Evolutionary conservation across 2,797 vertebrate genomes (phyloP), one percentile per base, ranked within the genome.

Genomic region (Synanceia verrucosa): DNA sequence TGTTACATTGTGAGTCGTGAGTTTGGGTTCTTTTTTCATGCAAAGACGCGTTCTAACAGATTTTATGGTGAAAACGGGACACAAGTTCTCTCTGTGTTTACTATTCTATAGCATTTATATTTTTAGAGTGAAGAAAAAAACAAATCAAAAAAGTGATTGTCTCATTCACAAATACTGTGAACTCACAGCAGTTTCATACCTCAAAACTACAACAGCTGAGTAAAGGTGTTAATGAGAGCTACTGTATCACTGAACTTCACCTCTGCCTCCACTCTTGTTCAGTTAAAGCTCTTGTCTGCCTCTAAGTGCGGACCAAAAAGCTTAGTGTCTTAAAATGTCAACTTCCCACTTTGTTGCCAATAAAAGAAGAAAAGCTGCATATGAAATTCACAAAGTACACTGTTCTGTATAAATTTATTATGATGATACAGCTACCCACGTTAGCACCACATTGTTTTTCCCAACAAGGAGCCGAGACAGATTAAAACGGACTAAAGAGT

Each of bases 251-350:
- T 43, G 60, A 62, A 55, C 70, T 39, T 44, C 41, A 62, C 47
- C 58, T 65, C 37, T 50, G 33, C 14, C 44, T 74, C 26, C 21
- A 8, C 41, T 12, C 41, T 43, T 4, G 31, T 55, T 66, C 43
- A 26, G 3, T 55, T 23, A 43, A 8, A 50, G 55, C 43, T 34
- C 62, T 23, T 43, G 43, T 26, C 19, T 39, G 24, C 37, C 63
- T 64, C 50, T 11, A 51, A 70, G 66, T 55, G 67, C 67, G 46
- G 44, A 47, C 5, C 9, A 67, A 62, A 59, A 67, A 79, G 47
- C 73, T 69, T 61, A 61, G 23, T 64, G 50, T 53, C 59, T 79
- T 53, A 50, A 88, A 84, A 84, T 77, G 83, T 80, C 81, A 86
- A 44, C 52, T 53, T 65, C 34, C 59, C 68, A 76, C 63, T 84